Evolutionary conservation across 1,140 invertebrate species (phyloP).

Genomic region (Drosophila melanica): DNA sequence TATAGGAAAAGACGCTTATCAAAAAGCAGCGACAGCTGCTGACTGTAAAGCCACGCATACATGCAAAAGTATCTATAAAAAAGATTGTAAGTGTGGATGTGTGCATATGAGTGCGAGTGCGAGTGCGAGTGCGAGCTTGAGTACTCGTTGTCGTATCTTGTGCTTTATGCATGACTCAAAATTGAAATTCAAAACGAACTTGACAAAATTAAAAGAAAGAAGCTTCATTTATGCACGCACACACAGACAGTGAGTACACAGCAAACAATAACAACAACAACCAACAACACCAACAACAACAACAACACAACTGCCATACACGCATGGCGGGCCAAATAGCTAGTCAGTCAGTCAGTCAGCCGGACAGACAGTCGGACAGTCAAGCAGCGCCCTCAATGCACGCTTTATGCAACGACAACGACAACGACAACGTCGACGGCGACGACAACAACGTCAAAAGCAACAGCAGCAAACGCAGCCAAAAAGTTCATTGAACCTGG

Average conservation of each 20-base stretch:
- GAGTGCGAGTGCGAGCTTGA: conserved; percentile 41
- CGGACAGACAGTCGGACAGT: conserved; percentile 40
- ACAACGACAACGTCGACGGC: conserved; percentile 29
- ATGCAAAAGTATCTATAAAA: conserved; percentile 5
- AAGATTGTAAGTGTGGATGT: conserved; percentile 2
- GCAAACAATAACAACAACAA: conserved; percentile 35
- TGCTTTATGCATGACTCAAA: conserved; percentile 76
- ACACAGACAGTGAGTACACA: conserved; percentile 61
- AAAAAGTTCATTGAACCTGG: conserved; percentile 81
- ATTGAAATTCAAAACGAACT: conserved; percentile 83
- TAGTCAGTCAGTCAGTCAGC: conserved; percentile 38
- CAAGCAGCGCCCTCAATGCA: conserved; percentile 79
- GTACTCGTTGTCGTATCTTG: conserved; percentile 60
- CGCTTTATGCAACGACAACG: conserved; percentile 69
- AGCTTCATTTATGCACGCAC: conserved; percentile 80
- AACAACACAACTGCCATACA: conserved; percentile 45
- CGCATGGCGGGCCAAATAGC: conserved; percentile 63
- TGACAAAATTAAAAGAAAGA: conserved; percentile 83
- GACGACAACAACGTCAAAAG: conserved; percentile 58
- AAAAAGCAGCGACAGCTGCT: conserved; percentile 72
- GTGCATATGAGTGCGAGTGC: conserved; percentile 29
- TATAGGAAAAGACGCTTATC: conserved; percentile 60
- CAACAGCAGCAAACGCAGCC: conserved; percentile 63
- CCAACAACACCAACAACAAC: conserved; percentile 36
- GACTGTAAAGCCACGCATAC: conserved; percentile 21